Base-by-base conservation (phyloP, 2,797 vertebrate species). In the Synanceia verrucosa region DNA sequence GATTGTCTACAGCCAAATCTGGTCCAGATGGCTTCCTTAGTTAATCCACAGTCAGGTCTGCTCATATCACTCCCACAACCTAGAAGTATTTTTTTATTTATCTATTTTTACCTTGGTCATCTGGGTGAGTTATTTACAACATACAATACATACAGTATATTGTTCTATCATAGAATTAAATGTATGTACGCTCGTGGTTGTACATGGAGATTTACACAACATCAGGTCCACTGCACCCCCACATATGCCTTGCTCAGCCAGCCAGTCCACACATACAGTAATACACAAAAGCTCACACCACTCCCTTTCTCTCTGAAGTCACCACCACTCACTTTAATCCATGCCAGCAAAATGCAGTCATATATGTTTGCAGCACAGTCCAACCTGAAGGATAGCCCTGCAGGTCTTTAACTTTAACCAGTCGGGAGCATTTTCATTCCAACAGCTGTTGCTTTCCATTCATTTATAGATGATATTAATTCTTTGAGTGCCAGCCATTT, bases 21-120 rank as follows among this genome's bases (percentile, higher is more conserved):
- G 21, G 62, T 70, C 65, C 81, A 78, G 70, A 68, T 82, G 81
- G 58, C 62, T 65, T 33, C 43, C 23, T 34, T 28, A 21, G 26
- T 60, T 44, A 44, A 39, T 73, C 23, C 33, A n/a, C 23, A 62
- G 33, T 50, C 21, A 0, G 33, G 29, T 23, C 53, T 34, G 62
- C 59, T 86, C 47, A 65, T 59, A 51, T 48, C 21, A 28, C n/a
- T 7, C 33, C 24, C 19, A 43, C 31, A 28, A 26, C 33, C n/a
- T 14, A 18, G 18, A 36, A 34, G 11, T 62, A 44, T 26, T 0
- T 41, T n/a, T 43, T 43, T 34, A 12, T 58, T 36, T 9, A 23
- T 16, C 3, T 6, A 9, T 39, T 26, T 36, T 61, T 19, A 4
- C 7, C 13, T 26, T 31, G 6, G 9, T 66, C 31, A 56, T 37